Conservation (phyloP, 1,140 invertebrate genomes). For the Rhopalosiphum padi region DNA sequence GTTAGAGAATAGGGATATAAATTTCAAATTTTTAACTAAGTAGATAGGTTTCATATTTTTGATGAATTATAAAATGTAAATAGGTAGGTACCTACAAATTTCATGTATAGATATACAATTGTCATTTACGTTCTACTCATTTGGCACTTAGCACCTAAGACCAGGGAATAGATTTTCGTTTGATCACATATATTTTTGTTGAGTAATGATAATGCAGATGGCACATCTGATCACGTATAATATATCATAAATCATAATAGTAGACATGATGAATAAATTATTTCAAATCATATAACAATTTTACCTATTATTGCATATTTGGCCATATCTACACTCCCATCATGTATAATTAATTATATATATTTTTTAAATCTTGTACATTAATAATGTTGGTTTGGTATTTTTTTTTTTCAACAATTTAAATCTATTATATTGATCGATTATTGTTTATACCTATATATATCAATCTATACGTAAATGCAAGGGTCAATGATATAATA, state of each 20-base stretch:
- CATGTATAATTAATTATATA: not conserved
- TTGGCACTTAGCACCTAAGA: not conserved
- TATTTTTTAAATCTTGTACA: not conserved
- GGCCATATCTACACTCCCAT: not conserved
- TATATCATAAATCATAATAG: not conserved
- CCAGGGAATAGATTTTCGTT: not conserved
- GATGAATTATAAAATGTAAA: no score
- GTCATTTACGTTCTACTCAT: not conserved
- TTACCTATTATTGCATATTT: not conserved
- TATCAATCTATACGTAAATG: not conserved
- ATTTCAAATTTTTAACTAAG: no score
- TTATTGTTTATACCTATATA: not conserved
- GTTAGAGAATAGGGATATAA: no score
- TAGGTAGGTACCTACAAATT: not conserved
- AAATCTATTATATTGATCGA: not conserved
- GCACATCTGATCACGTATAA: not conserved
- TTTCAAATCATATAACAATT: not conserved
- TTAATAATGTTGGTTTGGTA: not conserved
- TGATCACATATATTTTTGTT: not conserved
- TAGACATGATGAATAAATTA: not conserved
- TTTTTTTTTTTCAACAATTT: not conserved
- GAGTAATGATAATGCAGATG: not conserved
- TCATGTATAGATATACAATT: not conserved
- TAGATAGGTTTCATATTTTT: no score
- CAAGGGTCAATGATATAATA: not conserved